These are phyloP conservation scores for Petaurus breviceps DNA, from an alignment of 2,113 vertebrate species.

Conservation along the genomic window DNA sequence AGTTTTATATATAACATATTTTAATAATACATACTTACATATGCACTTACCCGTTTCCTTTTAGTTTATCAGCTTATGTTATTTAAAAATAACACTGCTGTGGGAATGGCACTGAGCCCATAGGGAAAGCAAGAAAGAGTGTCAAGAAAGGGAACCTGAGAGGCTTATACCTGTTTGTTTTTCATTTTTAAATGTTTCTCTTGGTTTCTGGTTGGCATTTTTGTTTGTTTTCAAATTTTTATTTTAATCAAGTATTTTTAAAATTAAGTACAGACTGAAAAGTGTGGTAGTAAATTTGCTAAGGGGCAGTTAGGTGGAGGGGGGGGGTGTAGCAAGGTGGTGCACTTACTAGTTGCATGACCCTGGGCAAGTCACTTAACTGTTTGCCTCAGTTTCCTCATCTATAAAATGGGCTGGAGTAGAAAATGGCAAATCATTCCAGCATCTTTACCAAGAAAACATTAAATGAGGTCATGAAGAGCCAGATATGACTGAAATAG, in stretches of 20 bases:
- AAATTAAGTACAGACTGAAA: neutral
- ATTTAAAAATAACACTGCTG: conserved; percentile 8
- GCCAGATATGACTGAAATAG: neutral
- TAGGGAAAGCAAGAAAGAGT: conserved; percentile 35
- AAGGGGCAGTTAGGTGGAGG: neutral
- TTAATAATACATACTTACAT: neutral
- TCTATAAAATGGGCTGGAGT: neutral
- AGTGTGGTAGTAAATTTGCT: neutral
- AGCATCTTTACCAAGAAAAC: no score
- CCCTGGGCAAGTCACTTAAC: neutral
- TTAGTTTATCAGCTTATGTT: conserved; percentile 10
- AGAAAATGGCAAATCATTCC: no score
- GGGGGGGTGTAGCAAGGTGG: neutral
- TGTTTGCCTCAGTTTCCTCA: neutral
- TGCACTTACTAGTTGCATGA: neutral
- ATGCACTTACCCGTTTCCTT: neutral
- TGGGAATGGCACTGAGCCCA: conserved; percentile 37
- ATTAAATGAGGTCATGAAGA: neutral
- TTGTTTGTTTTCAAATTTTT: conserved; percentile 38
- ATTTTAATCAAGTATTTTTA: neutral
- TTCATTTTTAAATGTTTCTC: neutral
- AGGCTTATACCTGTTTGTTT: neutral
- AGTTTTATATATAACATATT: neutral
- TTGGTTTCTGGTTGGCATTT: neutral
- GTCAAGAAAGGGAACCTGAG: neutral